Conservation (phyloP, 2,113 vertebrate species). For the Orthochromis malagaraziensis region DNA sequence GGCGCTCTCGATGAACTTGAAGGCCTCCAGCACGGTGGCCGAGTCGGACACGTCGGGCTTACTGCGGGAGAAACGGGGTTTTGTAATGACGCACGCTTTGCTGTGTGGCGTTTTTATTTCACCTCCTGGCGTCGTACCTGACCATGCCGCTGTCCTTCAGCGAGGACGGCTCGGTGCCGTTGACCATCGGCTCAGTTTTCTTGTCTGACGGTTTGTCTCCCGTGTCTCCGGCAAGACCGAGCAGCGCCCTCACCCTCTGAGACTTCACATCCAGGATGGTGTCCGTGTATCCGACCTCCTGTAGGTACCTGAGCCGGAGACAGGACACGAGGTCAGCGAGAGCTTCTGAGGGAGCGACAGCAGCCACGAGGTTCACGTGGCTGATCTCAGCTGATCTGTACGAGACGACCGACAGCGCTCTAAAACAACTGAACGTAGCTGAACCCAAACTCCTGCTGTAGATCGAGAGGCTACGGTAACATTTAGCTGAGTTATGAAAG, state of each 20-base stretch:
- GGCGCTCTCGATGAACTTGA: conserved; percentile 90
- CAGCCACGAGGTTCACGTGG: neutral
- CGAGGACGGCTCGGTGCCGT: conserved; percentile 81
- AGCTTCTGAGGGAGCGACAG: neutral
- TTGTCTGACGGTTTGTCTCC: conserved; percentile 75
- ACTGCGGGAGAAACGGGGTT: conserved; percentile 43
- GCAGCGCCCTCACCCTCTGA: conserved; percentile 83
- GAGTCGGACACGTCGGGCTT: conserved; percentile 88
- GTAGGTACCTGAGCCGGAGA: conserved; percentile 78
- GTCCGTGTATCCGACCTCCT: conserved; percentile 95
- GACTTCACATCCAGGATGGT: conserved; percentile 95
- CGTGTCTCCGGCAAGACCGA: conserved; percentile 84
- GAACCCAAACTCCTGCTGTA: neutral
- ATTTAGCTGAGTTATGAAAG: neutral
- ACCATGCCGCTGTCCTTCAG: conserved; percentile 80
- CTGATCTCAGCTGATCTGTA: neutral
- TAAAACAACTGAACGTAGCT: fast-evolving
- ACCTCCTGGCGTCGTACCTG: conserved; percentile 55
- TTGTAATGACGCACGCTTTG: fast-evolving
- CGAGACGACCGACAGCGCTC: neutral
- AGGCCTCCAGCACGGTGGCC: conserved; percentile 85
- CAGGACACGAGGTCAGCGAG: neutral
- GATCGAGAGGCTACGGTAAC: fast-evolving
- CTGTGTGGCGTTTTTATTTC: neutral
- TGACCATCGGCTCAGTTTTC: conserved; percentile 81